These are phyloP conservation scores for Chitala chitala DNA, from an alignment of 2,113 vertebrate genomes.

Conservation along the genomic window DNA sequence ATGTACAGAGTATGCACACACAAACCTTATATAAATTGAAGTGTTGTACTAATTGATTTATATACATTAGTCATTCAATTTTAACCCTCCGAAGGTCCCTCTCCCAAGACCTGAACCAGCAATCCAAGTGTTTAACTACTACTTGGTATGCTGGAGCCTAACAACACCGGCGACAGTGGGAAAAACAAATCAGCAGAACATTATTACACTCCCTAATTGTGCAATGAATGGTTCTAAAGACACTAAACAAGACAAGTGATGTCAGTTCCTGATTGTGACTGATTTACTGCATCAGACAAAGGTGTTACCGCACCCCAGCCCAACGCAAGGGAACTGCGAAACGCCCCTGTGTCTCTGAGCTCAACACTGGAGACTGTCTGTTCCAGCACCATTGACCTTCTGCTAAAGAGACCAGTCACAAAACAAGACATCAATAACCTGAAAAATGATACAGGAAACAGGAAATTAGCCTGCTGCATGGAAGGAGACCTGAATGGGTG, in stretches of 20 bases:
- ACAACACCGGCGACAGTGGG: no score
- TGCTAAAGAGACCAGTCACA: slow-evolving; percentile 51
- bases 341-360: slow-evolving; percentile 42
- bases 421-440: slow-evolving; percentile 58
- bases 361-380: slow-evolving; percentile 40
- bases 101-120: no score
- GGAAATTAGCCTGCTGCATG: slow-evolving; percentile 52
- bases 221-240: no score
- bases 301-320: slow-evolving; percentile 33
- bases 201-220: slow-evolving; percentile 16
- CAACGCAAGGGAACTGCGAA: slow-evolving; percentile 46
- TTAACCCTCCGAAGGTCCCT: no score
- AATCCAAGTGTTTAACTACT: no score
- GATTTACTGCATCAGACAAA: slow-evolving; percentile 33
- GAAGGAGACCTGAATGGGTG: slow-evolving; percentile 45
- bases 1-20: no score
- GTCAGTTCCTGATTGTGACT: slow-evolving; percentile 24
- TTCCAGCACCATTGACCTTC: slow-evolving; percentile 50
- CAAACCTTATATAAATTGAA: no score
- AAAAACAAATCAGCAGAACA: background rate
- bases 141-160: no score
- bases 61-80: no score
- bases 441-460: slow-evolving; percentile 52
- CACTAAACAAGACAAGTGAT: background rate
- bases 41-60: no score